Base-by-base conservation (phyloP, 2,113 vertebrate genomes). In the Nycticryphes semicollaris region DNA sequence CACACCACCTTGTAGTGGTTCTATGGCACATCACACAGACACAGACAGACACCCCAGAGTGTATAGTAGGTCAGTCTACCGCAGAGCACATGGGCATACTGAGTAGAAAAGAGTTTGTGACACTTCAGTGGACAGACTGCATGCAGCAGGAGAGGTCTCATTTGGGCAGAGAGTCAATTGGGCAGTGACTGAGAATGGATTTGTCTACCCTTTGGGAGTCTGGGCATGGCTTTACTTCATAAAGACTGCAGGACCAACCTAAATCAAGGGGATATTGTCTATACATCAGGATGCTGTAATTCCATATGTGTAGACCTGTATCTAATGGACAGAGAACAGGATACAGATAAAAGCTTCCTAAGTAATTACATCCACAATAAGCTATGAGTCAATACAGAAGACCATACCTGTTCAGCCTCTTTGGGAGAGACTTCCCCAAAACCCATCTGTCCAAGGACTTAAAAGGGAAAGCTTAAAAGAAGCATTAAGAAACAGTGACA, bases 391-490 rank as follows among this genome's bases (percentile, higher is more conserved):
- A 94, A 68, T 68, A 75, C 14, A 82, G 68, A 89, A 91, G 75
- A 75, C 10, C 17, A 59, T 90, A 90, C 63, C 79, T 88, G 50
- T 41, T 96, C 63, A 66, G 14, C 14, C n/a, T 92, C 60, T 64
- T 81, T 87, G 35, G 47, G 56, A 81, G 69, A 87, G 47, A 84
- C 43, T 68, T 47, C 83, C 13, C 27, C 86, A 89, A 92, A 80
- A 84, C 48, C 51, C 73, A 89, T 74, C 64, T 95, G 77, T 77
- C 81, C 83, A 81, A 60, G 51, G 47, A 90, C 84, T 56, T 94
- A 59, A 94, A 92, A 94, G 27, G 12, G 28, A 91, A 84, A 30
- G 5, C 11, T 77, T 82, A 69, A 64, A 84, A 89, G 43, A 86
- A 83, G 14, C 28, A 77, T 74, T 89, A 88, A 86, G 66, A 84